These are phyloP conservation scores for Nymphalis polychloros DNA, from an alignment of 2,888 invertebrate genomes.

Conservation along the genomic window DNA sequence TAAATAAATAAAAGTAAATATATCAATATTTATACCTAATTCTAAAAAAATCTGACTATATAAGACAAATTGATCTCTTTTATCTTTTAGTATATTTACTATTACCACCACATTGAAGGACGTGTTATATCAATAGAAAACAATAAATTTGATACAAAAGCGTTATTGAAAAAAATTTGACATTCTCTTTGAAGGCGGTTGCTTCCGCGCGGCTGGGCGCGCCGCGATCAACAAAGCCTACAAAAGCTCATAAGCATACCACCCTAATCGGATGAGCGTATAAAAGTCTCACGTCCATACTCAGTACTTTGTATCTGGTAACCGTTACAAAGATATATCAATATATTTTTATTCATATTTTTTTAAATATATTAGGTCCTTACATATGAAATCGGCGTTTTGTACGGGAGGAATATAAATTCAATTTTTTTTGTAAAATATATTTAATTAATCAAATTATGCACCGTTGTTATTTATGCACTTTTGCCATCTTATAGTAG, in stretches of 20 bases:
- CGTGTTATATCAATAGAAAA: background rate
- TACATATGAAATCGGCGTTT: too few relatives aligned
- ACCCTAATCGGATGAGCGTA: constrained; percentile 75
- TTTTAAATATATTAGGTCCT: too few relatives aligned
- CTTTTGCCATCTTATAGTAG: too few relatives aligned
- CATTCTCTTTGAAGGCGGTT: constrained; percentile 54
- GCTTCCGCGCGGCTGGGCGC: constrained; percentile 58
- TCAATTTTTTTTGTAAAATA: too few relatives aligned
- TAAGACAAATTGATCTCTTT: too few relatives aligned
- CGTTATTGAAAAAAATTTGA: constrained; percentile 32
- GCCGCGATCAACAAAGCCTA: constrained; percentile 62
- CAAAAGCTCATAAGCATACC: constrained; percentile 76
- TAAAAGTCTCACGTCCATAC: constrained; percentile 59
- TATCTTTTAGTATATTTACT: too few relatives aligned
- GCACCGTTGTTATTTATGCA: too few relatives aligned
- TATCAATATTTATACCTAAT: too few relatives aligned
- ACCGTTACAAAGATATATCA: constrained; percentile 28
- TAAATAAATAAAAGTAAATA: too few relatives aligned
- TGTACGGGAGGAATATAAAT: too few relatives aligned
- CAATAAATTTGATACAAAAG: background rate
- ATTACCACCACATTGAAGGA: background rate
- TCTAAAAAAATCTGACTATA: too few relatives aligned
- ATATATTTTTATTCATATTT: background rate
- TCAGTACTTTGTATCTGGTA: constrained; percentile 38
- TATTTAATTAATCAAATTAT: too few relatives aligned